Evolutionary conservation across 1,140 invertebrate genomes (phyloP), one percentile per base, ranked within the genome.

Genomic region (Penaeus indicus): DNA sequence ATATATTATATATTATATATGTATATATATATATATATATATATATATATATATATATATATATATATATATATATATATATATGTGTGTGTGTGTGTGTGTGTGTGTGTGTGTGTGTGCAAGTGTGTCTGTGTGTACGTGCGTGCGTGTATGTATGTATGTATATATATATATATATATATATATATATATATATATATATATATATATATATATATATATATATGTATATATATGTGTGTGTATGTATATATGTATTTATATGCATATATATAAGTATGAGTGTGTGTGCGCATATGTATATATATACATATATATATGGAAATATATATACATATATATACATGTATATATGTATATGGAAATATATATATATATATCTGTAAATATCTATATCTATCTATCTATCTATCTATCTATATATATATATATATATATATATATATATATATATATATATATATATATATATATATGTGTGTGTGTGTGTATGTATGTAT

Each of bases 371-470:
- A 69, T 69, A 13, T 69, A 13, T 69, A 13, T 69, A 13, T 69
- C 4, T 69, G 63, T 69, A 13, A 5, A 13, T 69, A 13, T 69
- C 4, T 69, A 13, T 69, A 13, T 69, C 4, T 69, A 13, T 69
- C 4, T 69, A 13, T 69, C 4, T 69, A 13, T 69, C 4, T 69
- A 13, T 69, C 4, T 69, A 13, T 69, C 4, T 13, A 27, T 69
- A 69, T 69, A 27, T 69, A 69, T 69, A 69, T 69, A 69, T 69
- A 69, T 69, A 69, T 69, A 69, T 69, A 69, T 69, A 69, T 69
- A 69, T 69, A 69, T 69, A 69, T 69, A 69, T 69, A 69, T 69
- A 69, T 69, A 69, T 69, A 69, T 69, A 69, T 69, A 69, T 69
- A 13, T 69, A 13, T 69, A 13, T 69, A 13, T 69, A 54, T 32